These are phyloP conservation scores for Gnathonemus longibarbis DNA, from an alignment of 2,113 vertebrate genomes.

Conservation along the genomic window DNA sequence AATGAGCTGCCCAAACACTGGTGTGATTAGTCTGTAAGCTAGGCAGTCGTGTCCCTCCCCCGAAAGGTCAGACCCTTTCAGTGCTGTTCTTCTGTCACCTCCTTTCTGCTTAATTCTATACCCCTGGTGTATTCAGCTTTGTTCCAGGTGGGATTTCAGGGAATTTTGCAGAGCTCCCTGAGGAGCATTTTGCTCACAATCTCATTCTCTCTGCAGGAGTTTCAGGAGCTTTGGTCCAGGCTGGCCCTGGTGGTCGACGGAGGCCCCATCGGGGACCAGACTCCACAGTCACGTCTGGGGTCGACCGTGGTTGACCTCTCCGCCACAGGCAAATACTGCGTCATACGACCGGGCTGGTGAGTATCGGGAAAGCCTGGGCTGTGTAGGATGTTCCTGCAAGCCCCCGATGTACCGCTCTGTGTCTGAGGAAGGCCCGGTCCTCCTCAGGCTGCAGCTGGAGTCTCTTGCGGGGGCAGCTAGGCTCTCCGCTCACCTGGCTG, in stretches of 20 bases:
- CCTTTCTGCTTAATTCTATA: neutral
- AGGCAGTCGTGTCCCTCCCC: neutral
- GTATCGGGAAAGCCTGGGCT: conserved; percentile 26
- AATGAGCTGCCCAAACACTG: neutral
- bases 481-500: neutral
- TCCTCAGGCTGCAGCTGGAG: neutral
- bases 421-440: neutral
- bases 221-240: conserved; percentile 82
- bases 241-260: conserved; percentile 81
- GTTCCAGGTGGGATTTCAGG: neutral
- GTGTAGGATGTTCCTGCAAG: neutral
- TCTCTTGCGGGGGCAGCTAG: neutral
- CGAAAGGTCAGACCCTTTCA: neutral
- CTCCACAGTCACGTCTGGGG: conserved; percentile 71
- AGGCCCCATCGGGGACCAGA: conserved; percentile 74
- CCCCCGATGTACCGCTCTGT: neutral
- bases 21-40: neutral
- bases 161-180: neutral
- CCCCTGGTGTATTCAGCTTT: neutral
- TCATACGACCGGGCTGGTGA: conserved; percentile 90
- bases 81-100: neutral
- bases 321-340: conserved; percentile 65
- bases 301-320: conserved; percentile 90
- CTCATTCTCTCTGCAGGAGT: conserved; percentile 65
- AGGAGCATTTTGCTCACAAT: neutral